Evolutionary conservation across 2,888 invertebrate species (phyloP).

Genomic region (Clepsis dumicolana): DNA sequence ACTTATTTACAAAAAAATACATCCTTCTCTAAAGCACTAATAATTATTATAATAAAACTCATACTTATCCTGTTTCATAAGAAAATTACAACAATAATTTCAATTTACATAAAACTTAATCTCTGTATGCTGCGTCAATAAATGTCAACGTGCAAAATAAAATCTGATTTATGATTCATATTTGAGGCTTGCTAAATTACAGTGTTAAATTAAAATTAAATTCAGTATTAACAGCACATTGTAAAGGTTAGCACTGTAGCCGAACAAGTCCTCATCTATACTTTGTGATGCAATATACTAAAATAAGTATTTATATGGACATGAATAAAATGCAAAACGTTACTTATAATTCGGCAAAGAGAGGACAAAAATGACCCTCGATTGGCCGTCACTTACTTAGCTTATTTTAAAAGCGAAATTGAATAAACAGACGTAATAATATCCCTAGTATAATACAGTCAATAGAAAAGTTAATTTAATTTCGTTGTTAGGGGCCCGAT

Average conservation of each 20-base stretch:
- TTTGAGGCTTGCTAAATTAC: constrained; percentile 9
- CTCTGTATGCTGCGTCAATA: constrained; percentile 14
- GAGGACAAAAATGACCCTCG: constrained; percentile 58
- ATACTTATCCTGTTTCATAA: constrained; percentile 34
- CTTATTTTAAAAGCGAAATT: constrained; percentile 42
- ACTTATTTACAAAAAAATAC: constrained; percentile 81
- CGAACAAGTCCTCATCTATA: constrained; percentile 30
- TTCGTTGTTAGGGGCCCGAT: constrained; percentile 65
- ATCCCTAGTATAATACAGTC: constrained; percentile 43
- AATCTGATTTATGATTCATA: neutral
- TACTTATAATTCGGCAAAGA: constrained; percentile 69
- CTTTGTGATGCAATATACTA: constrained; percentile 39
- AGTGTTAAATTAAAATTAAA: neutral
- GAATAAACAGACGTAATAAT: constrained; percentile 33
- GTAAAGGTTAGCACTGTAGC: neutral
- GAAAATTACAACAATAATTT: constrained; percentile 31
- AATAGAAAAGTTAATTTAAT: constrained; percentile 44
- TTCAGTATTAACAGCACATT: neutral
- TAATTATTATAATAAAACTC: constrained; percentile 2
- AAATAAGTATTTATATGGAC: constrained; percentile 37
- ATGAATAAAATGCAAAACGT: constrained; percentile 44
- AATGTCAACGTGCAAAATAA: constrained; percentile 16
- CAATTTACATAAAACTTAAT: constrained; percentile 10
- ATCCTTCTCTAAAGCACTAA: constrained; percentile 61
- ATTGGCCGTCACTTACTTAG: constrained; percentile 37